Evolutionary conservation across 2,797 vertebrate genomes (phyloP), one percentile per base, ranked within the genome.

Genomic region (Crypturellus tataupa): DNA sequence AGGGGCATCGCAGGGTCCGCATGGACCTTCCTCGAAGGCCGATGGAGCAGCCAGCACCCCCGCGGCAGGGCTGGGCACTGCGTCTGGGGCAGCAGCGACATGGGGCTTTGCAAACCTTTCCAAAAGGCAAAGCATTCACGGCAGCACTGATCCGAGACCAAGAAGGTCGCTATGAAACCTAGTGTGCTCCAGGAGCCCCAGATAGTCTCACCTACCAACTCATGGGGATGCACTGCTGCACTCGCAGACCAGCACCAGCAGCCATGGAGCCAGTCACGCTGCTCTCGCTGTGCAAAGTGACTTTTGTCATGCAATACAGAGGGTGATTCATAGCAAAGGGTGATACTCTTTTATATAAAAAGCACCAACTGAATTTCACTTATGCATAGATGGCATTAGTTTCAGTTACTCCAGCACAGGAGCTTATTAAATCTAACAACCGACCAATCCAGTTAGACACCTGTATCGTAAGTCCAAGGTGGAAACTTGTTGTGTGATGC

Each of bases 401-500:
- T 93, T 75, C 58, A 75, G 37, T 60, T 67, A 73, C 37, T 25
- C 2, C 53, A 75, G 35, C 40, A 44, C 9, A 5, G 44, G 72
- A 49, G 8, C 88, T 89, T 58, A 68, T 90, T 82, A 91, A 68
- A 77, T 81, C 87, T 3, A 91, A 91, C 47, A 73, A 51, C 7
- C 4, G 89, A 58, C 49, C 49, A 82, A 86, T 89, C 67, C 80
- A 79, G 58, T 90, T 64, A 81, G 82, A 79, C 89, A 90, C 60
- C 85, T 87, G 77, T 72, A 75, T 16, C 35, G 47, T 64, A 80
- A 46, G n/a, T 42, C 87, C 35, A 40, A 58, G 60, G 58, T 82
- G 88, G 91, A 95, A 94, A 95, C 33, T n/a, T n/a, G n/a, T n/a
- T n/a, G n/a, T 33, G 14, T 79, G 72, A 92, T 60, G 63, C 33